Percentiles rank a stretch among this genome's conserved stretches.
Evolutionary conservation across 2,113 vertebrate species (phyloP).

Genomic region (Excalfactoria chinensis): DNA sequence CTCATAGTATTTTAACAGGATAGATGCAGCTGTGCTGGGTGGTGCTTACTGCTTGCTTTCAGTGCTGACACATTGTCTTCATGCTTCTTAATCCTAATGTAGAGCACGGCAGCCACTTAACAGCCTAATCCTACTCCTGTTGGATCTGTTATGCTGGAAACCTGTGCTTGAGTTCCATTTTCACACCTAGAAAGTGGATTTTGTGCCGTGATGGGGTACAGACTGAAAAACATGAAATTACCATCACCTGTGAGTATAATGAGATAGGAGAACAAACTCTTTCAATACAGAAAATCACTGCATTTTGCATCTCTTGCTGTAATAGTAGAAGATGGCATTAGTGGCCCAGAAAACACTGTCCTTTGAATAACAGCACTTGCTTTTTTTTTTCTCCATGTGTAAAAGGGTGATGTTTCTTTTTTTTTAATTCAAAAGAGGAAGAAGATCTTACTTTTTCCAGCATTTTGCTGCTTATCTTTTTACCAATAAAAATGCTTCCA

Average conservation of each 20-base stretch:
- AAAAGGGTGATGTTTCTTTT: not conserved
- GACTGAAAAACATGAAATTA: not conserved
- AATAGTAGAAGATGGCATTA: slow-evolving; percentile 6
- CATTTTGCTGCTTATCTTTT: not conserved
- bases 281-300: not conserved
- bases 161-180: not conserved
- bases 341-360: not conserved
- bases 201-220: not conserved
- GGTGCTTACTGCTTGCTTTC: not conserved
- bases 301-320: not conserved
- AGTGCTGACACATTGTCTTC: not conserved
- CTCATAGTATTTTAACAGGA: not conserved
- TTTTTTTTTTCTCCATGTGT: not conserved
- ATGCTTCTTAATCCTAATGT: not conserved
- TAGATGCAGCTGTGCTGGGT: not conserved
- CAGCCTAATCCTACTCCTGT: not conserved
- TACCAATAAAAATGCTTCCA: not conserved
- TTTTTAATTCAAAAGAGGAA: not conserved
- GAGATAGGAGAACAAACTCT: not conserved
- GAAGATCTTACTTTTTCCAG: not conserved
- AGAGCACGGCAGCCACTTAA: not conserved
- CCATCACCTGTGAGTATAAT: not conserved
- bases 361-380: not conserved
- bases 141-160: not conserved
- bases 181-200: not conserved